Base-by-base conservation (phyloP, 2,113 vertebrate species). In the Megaceryle torquata region DNA sequence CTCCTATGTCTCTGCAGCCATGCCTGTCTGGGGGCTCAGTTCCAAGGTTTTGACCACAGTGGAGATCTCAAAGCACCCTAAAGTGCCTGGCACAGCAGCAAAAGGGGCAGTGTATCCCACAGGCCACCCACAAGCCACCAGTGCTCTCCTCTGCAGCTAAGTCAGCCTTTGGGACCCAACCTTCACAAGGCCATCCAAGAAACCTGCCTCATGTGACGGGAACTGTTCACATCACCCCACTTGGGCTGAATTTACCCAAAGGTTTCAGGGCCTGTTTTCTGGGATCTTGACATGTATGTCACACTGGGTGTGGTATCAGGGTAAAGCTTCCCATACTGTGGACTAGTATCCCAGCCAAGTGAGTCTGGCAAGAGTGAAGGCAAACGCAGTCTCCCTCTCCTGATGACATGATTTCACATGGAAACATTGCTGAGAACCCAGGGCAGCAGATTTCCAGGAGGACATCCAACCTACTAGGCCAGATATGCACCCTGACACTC, bases 61-160 rank as follows among this genome's bases (percentile, higher is more conserved):
- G 1, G 37, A 84, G 77, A 53, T 56, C 35, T 19, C 69, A 75
- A 63, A 82, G 43, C 21, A 54, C 35, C 21, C 17, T 77, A 59
- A 59, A 35, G 50, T 57, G 37, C 12, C 57, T n/a, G 28, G 25
- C 29, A 68, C 13, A 77, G 67, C 44, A 68, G 33, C 0, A 1
- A 31, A 65, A 69, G 22, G 7, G 14, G 26, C 25, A 15, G 10
- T 0, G 0, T 12, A 75, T 44, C 33, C 39, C 57, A 29, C 0
- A 1, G 46, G 25, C 25, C 3, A 25, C 33, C 57, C 26, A 28
- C 6, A 31, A 72, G 21, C 22, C 48, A 53, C 25, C 10, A 0
- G 48, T 2, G 0, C 44, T 70, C 35, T 87, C 26, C 43, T 64
- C 41, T 86, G 41, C 3, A 5, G 6, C 37, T 60, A 13, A 41